phyloP scores from a whole-genome alignment of 1,140 invertebrate genomes.

The Penaeus chinensis region DNA sequence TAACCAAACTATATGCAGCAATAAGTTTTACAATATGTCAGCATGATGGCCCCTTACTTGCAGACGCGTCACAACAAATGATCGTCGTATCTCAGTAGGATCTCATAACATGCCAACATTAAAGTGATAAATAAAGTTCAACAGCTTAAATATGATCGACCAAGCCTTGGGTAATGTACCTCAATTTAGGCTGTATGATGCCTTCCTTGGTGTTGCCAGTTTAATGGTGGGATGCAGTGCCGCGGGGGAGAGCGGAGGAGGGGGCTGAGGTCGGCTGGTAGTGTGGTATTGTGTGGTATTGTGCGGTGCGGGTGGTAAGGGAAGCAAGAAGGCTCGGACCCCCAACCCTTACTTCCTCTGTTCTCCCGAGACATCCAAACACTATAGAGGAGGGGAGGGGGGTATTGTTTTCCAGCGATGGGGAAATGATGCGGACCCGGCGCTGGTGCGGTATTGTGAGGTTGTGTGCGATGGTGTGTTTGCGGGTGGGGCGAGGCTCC shows the following conservation, averaged over 20 bases:
- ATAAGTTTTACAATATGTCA: conserved; percentile 63
- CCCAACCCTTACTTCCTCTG: no score
- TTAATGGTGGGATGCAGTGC: not conserved
- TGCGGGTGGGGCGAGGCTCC: no score
- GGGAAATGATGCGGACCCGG: no score
- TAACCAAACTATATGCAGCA: conserved; percentile 61
- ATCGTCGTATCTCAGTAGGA: conserved; percentile 59
- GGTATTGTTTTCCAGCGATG: no score
- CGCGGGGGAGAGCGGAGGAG: conserved; percentile 3
- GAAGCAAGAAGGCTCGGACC: no score
- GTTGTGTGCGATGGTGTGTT: no score
- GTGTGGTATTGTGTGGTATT: no score
- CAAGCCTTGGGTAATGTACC: conserved; percentile 59
- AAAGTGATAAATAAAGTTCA: conserved; percentile 63
- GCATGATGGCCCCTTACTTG: conserved; percentile 60
- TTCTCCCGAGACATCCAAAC: no score
- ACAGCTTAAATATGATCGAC: conserved; percentile 60
- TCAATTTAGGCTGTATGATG: conserved; percentile 60
- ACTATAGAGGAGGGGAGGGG: no score
- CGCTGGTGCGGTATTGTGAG: no score
- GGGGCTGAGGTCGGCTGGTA: no score
- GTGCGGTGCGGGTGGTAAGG: no score
- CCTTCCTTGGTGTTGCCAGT: conserved; percentile 42
- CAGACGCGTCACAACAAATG: conserved; percentile 62
- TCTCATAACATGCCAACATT: conserved; percentile 63